Base-by-base conservation (phyloP, 2,113 vertebrate genomes). In the Ailurus styani region DNA sequence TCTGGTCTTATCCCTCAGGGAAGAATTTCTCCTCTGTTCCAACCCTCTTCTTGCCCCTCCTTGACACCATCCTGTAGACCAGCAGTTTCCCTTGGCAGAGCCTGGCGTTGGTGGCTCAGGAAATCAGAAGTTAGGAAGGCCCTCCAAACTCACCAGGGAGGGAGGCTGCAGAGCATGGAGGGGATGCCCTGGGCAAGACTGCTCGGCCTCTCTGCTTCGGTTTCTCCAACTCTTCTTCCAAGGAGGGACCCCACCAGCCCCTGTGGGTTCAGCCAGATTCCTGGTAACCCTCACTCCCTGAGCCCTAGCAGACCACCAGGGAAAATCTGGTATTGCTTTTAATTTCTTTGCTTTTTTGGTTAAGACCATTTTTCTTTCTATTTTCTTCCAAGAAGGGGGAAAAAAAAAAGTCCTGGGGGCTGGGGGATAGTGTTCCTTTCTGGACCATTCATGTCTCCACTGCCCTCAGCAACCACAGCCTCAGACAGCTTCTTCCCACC, bases 181-280 rank as follows among this genome's bases (percentile, higher is more conserved):
- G n/a, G 12, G 25, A 25, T 37, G 62, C 37, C 62, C 31, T 77
- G 54, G 21, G 10, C 72, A 62, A 77, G 55, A 18, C n/a, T 12
- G 45, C 78, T 89, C 52, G 21, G 66, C 45, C 27, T 97, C 60
- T 85, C 86, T 92, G 66, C 62, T 90, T 93, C 93, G 9, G 73
- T 90, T 90, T 97, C 87, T 97, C 73, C 66, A 95, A 37, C 37
- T 93, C 21, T 40, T 29, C 66, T 42, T 87, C 64, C 50, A 87
- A 90, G 75, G 9, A 66, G 55, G 29, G 73, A 82, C 66, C 75
- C 83, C 62, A 90, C 3, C 37, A 94, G n/a, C 55, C n/a, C 23
- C 50, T 57, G 27, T 66, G 64, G 45, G 1, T 79, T 95, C 64
- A 78, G 1, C 9, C 40, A 57, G 82, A 83, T 73, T 73, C 21